A percentile compares a stretch with the other conserved stretches of the same genome.
These are phyloP conservation scores for Onychostruthus taczanowskii DNA, from an alignment of 2,113 vertebrate species.

Conservation along the genomic window DNA sequence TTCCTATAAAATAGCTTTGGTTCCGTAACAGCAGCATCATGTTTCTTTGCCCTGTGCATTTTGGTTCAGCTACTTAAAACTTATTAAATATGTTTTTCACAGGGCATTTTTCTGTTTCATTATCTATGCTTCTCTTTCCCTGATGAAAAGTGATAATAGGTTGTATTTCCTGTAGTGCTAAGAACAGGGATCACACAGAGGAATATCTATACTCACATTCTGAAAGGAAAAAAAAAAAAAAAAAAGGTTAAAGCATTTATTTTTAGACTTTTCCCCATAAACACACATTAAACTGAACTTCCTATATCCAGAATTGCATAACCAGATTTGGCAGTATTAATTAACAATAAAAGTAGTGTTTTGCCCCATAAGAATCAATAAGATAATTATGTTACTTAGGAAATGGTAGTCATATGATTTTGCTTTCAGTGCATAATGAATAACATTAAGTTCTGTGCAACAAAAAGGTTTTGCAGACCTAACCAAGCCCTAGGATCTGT, in stretches of 20 bases:
- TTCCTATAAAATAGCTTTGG: constrained; percentile 35
- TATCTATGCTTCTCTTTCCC: neutral
- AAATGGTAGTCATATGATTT: constrained; percentile 70
- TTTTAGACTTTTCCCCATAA: constrained; percentile 40
- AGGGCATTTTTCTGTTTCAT: neutral
- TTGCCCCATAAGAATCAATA: constrained; percentile 62
- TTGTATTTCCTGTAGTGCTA: neutral
- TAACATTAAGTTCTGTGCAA: constrained; percentile 23
- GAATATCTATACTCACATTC: constrained; percentile 1
- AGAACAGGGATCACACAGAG: constrained; percentile 10
- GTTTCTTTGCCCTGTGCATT: neutral
- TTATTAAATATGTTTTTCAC: constrained; percentile 47
- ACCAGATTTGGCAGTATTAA: constrained; percentile 73
- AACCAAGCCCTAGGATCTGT: neutral
- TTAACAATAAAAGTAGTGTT: constrained; percentile 75
- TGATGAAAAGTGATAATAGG: constrained; percentile 25
- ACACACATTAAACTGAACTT: constrained; percentile 60
- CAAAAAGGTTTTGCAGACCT: constrained; percentile 44
- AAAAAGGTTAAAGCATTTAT: constrained; percentile 18
- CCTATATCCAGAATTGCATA: constrained; percentile 65
- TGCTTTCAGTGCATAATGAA: constrained; percentile 63
- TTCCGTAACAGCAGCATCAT: neutral
- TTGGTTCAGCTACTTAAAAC: constrained; percentile 16
- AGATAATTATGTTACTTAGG: constrained; percentile 68
- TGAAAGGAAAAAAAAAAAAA: neutral